These are phyloP conservation scores for Congeria kusceri DNA, from an alignment of 2,888 invertebrate species.

Conservation along the genomic window DNA sequence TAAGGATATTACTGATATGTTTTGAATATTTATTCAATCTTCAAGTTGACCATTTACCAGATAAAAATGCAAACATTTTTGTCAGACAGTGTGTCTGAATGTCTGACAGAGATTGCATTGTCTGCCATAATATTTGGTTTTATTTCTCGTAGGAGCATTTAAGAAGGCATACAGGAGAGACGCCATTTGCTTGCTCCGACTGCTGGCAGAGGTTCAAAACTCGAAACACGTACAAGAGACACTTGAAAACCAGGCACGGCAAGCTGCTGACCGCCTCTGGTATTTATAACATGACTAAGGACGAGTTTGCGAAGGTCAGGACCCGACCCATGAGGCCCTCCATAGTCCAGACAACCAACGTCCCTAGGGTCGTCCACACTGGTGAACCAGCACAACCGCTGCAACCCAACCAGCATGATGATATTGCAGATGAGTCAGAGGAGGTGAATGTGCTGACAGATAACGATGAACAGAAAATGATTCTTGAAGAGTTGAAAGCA, in stretches of 20 bases:
- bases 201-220: conserved; percentile 87
- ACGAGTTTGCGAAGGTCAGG: conserved; percentile 80
- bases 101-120: too few species aligned
- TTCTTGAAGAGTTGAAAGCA: conserved; percentile 44
- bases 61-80: too few species aligned
- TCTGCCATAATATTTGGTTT: not conserved
- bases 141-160: conserved; percentile 86
- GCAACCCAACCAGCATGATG: conserved; percentile 2
- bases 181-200: conserved; percentile 82
- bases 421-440: not conserved
- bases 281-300: conserved; percentile 86
- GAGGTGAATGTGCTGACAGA: conserved; percentile 4
- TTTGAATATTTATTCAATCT: too few species aligned
- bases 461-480: conserved; percentile 15
- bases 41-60: too few species aligned
- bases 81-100: too few species aligned
- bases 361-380: conserved; percentile 32
- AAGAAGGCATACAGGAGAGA: conserved; percentile 86
- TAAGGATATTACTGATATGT: too few species aligned
- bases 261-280: conserved; percentile 87
- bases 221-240: conserved; percentile 88
- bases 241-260: conserved; percentile 87
- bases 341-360: conserved; percentile 48
- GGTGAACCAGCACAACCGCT: conserved; percentile 1
- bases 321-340: conserved; percentile 66